Base-by-base conservation (phyloP, 2,113 vertebrate species). In the Scophthalmus maximus region DNA sequence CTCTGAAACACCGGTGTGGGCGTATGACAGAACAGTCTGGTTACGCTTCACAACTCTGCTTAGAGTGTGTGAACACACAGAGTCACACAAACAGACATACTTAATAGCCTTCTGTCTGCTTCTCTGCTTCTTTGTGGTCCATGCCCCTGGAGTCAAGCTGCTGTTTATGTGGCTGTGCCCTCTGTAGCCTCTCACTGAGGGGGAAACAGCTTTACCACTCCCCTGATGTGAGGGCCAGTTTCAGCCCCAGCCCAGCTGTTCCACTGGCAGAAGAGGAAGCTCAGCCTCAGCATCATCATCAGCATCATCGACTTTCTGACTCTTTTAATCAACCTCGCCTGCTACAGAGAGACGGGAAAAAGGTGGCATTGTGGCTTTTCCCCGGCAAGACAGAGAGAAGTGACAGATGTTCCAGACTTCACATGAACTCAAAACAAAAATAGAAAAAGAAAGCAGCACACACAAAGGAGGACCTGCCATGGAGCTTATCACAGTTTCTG, bases 21-120 rank as follows among this genome's bases (percentile, higher is more conserved):
- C 72, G 88, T 89, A 76, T 89, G 86, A 89, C 86, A 89, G 88
- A 86, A 88, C 83, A 88, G 88, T 89, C 84, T 89, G 88, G 89
- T 90, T 88, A 91, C 71, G 82, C 86, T 89, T 89, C 89, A 87
- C 80, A 84, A 89, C 53, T 55, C 85, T 85, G 83, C 78, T 84
- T 78, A 72, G 82, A 77, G 59, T 75, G 78, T 76, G 79, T 73
- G 76, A 26, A 72, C 68, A 75, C 30, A 61, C 72, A 75, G 58
- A 79, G 29, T 73, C 55, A 57, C 38, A 47, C 76, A 71, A 65
- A 76, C 72, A 78, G 10, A 78, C 76, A 80, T 76, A 85, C 67
- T 62, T 11, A 73, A 67, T 66, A 65, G 81, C 81, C 83, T 65
- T 74, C 77, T 84, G 87, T 84, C 84, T 87, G 72, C 59, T 76